Conservation (phyloP, 2,888 invertebrate genomes). For the Liposcelis brunnea region DNA sequence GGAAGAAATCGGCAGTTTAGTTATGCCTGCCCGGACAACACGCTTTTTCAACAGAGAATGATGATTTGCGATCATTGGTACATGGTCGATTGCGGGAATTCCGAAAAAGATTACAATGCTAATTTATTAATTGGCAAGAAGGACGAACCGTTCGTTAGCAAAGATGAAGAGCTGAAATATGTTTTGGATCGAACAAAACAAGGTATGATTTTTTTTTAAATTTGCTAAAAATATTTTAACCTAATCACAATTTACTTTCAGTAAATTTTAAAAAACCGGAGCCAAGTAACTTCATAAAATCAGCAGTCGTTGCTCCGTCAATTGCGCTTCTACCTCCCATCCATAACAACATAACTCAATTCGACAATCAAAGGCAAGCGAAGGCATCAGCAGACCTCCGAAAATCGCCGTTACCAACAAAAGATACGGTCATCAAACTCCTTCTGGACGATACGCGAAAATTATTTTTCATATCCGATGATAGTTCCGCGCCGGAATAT, state of each 20-base stretch:
- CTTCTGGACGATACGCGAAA: slow-evolving; percentile 36
- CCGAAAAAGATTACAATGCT: slow-evolving; percentile 47
- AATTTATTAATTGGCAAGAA: slow-evolving; percentile 55
- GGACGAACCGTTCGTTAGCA: slow-evolving; percentile 48
- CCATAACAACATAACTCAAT: slow-evolving; percentile 18
- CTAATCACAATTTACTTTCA: slow-evolving; percentile 10
- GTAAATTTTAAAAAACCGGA: not conserved
- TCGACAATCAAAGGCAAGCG: not conserved
- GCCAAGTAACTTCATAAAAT: slow-evolving; percentile 4
- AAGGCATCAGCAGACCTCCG: too few relatives aligned
- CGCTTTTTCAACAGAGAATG: slow-evolving; percentile 64
- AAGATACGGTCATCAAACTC: slow-evolving; percentile 14
- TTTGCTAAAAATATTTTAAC: not conserved
- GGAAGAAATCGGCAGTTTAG: slow-evolving; percentile 58
- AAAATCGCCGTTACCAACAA: too few relatives aligned
- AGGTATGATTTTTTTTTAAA: too few relatives aligned
- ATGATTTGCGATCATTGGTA: slow-evolving; percentile 68
- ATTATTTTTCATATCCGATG: slow-evolving; percentile 41
- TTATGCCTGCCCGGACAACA: slow-evolving; percentile 61
- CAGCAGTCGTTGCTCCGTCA: slow-evolving; percentile 1
- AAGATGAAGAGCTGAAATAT: slow-evolving; percentile 43
- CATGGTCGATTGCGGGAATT: slow-evolving; percentile 61
- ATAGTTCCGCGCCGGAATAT: slow-evolving; percentile 31
- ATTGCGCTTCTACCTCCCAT: slow-evolving; percentile 20
- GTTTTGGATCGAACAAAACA: too few relatives aligned